Conservation (phyloP, 2,113 vertebrate species). For the Callithrix jacchus region DNA sequence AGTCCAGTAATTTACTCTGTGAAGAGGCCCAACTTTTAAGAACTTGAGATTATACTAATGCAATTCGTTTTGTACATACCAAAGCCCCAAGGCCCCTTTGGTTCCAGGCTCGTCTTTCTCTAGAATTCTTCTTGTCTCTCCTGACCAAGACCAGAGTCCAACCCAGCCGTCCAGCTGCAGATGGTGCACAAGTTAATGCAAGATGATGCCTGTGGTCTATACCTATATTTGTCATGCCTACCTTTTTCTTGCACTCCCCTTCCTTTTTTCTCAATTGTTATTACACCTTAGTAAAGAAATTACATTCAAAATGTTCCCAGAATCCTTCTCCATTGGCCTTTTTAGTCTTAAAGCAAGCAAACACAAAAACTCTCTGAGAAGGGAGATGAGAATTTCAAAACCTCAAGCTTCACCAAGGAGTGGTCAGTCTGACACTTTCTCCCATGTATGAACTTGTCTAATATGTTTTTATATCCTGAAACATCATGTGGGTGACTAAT, state of each 20-base stretch:
- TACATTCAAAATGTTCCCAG: neutral
- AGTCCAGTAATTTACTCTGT: neutral
- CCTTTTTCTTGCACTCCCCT: neutral
- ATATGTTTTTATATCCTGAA: slow-evolving; percentile 51
- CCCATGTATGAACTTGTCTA: slow-evolving; percentile 67
- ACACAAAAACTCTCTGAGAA: slow-evolving; percentile 14
- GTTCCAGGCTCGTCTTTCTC: neutral
- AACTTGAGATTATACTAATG: neutral
- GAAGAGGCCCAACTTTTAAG: neutral
- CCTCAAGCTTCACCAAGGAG: slow-evolving; percentile 60
- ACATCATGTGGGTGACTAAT: slow-evolving; percentile 76
- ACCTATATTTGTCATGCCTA: neutral
- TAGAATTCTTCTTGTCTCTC: neutral
- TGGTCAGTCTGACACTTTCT: slow-evolving; percentile 57
- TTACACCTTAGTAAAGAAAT: neutral
- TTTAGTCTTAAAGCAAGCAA: neutral
- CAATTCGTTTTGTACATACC: neutral
- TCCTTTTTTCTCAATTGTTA: neutral
- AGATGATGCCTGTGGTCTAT: neutral
- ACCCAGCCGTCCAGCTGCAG: neutral
- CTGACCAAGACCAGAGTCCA: neutral
- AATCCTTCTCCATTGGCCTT: neutral
- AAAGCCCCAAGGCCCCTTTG: neutral
- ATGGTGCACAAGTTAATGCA: too few relatives aligned
- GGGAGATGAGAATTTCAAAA: slow-evolving; percentile 53